phyloP scores from a whole-genome alignment of 2,888 invertebrate genomes.

The Cosmia pyralina region DNA sequence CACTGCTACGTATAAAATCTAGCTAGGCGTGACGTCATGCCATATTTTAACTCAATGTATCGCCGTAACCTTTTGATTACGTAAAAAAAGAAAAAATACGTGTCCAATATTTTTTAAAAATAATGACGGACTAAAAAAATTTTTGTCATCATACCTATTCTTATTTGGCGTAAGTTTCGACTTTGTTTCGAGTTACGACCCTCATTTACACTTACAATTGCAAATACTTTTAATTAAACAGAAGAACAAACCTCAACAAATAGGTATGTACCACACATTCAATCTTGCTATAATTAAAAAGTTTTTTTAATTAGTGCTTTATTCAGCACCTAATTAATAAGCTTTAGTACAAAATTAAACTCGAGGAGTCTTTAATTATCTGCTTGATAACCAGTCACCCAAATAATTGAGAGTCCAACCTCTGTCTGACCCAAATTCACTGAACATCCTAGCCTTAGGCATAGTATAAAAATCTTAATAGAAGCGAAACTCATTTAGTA shows the following conservation, averaged over 20 bases:
- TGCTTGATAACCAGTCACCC: slow-evolving; percentile 17
- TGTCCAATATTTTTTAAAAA: too few relatives aligned
- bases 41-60: too few relatives aligned
- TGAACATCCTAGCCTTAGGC: neutral
- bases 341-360: slow-evolving; percentile 5
- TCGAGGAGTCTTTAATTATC: neutral
- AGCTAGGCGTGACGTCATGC: too few relatives aligned
- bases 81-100: too few relatives aligned
- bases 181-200: neutral
- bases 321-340: slow-evolving; percentile 1
- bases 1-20: too few relatives aligned
- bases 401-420: slow-evolving; percentile 22
- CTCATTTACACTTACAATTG: neutral
- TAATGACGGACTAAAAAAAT: too few relatives aligned
- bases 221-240: slow-evolving; percentile 20
- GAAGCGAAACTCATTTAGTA: neutral
- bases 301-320: slow-evolving; percentile 24
- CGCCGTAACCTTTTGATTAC: too few relatives aligned
- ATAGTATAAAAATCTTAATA: neutral
- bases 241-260: neutral
- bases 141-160: too few relatives aligned
- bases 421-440: slow-evolving; percentile 29
- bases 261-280: neutral
- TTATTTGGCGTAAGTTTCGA: neutral
- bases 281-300: slow-evolving; percentile 25